Evolutionary conservation across 2,113 vertebrate genomes (phyloP).

Genomic region (Lycaon pictus): DNA sequence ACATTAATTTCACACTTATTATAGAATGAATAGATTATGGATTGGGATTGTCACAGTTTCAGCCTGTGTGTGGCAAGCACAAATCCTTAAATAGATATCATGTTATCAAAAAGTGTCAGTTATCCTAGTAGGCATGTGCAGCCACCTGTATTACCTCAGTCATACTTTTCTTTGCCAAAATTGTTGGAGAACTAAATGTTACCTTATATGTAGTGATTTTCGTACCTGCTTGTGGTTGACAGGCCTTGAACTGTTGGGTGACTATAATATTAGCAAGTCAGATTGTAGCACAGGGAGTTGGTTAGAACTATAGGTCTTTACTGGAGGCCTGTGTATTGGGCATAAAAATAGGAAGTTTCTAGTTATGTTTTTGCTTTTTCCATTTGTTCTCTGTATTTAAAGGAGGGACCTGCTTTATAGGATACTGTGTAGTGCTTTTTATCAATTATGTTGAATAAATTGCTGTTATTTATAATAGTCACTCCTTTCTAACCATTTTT

Average conservation of each 20-base stretch:
- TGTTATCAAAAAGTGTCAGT: conserved; percentile 86
- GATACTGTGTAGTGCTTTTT: conserved; percentile 83
- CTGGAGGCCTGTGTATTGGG: conserved; percentile 94
- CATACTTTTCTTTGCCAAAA: conserved; percentile 86
- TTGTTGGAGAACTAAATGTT: conserved; percentile 86
- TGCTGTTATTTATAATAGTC: conserved; percentile 76
- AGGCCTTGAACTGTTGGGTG: conserved; percentile 84
- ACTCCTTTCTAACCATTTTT: conserved; percentile 72
- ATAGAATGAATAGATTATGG: conserved; percentile 69
- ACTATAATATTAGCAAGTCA: conserved; percentile 82
- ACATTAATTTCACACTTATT: conserved; percentile 56
- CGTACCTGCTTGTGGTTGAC: conserved; percentile 89
- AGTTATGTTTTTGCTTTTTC: conserved; percentile 89
- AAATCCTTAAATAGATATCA: conserved; percentile 85
- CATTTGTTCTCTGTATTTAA: conserved; percentile 72
- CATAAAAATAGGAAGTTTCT: conserved; percentile 91
- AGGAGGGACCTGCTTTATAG: conserved; percentile 82
- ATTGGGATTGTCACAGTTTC: conserved; percentile 84
- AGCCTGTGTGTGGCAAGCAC: conserved; percentile 81
- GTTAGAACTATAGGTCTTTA: conserved; percentile 91
- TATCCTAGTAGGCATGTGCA: conserved; percentile 88
- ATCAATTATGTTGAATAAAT: conserved; percentile 56
- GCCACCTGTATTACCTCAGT: conserved; percentile 88
- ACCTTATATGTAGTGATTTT: conserved; percentile 86
- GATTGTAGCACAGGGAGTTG: conserved; percentile 87